A percentile compares a stretch with the other conserved stretches of the same genome.
phyloP scores from a whole-genome alignment of 1,140 invertebrate species.

The Cydia pomonella region DNA sequence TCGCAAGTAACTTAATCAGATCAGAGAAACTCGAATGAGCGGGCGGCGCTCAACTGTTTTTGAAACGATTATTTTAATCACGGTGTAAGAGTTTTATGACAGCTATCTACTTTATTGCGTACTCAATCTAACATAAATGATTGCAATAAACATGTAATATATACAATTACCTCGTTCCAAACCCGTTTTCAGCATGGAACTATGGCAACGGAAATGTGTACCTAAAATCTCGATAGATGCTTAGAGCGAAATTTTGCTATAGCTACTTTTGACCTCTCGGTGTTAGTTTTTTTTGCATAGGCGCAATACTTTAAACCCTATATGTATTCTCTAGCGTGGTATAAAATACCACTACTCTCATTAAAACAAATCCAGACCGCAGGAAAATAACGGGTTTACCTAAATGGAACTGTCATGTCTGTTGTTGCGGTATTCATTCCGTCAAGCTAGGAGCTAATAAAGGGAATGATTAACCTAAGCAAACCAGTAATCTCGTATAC shows the following conservation, averaged over 20 bases:
- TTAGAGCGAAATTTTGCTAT: background rate
- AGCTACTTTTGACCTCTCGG: too few species aligned
- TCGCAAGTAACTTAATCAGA: constrained; percentile 28
- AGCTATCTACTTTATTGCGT: constrained; percentile 44
- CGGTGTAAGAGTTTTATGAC: constrained; percentile 47
- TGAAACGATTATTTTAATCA: constrained; percentile 74
- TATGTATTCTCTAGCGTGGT: too few species aligned
- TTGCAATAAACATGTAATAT: constrained; percentile 22
- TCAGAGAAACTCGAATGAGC: constrained; percentile 30
- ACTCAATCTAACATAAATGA: constrained; percentile 38
- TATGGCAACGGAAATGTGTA: background rate
- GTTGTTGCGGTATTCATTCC: too few species aligned
- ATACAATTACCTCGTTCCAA: constrained; percentile 5
- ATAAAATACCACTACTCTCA: too few species aligned
- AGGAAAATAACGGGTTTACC: too few species aligned
- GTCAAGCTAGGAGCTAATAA: constrained; percentile 47
- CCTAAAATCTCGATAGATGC: background rate
- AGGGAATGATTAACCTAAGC: constrained; percentile 69
- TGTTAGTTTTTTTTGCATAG: too few species aligned
- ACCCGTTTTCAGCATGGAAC: background rate
- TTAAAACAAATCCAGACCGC: too few species aligned
- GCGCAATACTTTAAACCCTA: too few species aligned
- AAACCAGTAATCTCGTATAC: constrained; percentile 65
- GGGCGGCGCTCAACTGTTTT: constrained; percentile 50
- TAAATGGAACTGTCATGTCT: too few species aligned